Percentiles rank a stretch among this genome's conserved stretches.
Evolutionary conservation across 2,888 invertebrate species (phyloP).

Genomic region (Hoplodrina blanda): DNA sequence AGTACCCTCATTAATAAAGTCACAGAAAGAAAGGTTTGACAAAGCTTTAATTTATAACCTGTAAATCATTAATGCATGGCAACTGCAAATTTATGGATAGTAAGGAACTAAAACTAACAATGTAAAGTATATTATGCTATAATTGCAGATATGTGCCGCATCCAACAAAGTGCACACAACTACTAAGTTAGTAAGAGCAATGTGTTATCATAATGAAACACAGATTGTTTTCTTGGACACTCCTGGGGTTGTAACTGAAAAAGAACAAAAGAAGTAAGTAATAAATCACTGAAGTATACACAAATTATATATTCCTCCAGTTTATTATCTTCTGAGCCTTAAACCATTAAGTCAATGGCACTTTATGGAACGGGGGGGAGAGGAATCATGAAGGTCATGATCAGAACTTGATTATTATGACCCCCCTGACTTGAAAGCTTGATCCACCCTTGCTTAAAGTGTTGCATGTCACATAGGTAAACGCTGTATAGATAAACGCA

Average conservation of each 20-base stretch:
- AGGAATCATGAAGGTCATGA: no score
- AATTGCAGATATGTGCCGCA: slow-evolving; percentile 95
- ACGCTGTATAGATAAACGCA: no score
- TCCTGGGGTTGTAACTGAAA: slow-evolving; percentile 95
- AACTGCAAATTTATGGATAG: background rate
- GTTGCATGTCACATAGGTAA: no score
- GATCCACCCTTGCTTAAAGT: no score
- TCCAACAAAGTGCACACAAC: slow-evolving; percentile 98
- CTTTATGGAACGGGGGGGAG: no score
- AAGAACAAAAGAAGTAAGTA: slow-evolving; percentile 93
- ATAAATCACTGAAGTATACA: no score
- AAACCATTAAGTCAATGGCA: background rate
- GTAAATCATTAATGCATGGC: background rate
- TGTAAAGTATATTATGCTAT: background rate
- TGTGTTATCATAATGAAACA: slow-evolving; percentile 93
- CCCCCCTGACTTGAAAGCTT: no score
- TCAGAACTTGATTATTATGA: no score
- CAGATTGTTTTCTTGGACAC: slow-evolving; percentile 98
- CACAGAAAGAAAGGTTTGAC: slow-evolving; percentile 93
- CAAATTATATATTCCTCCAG: background rate
- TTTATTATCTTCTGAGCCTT: background rate
- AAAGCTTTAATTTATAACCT: slow-evolving; percentile 42
- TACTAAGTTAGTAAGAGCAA: slow-evolving; percentile 92
- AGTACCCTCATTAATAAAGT: slow-evolving; percentile 98
- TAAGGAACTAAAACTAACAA: background rate